Percentiles rank a stretch among this genome's conserved stretches.
These are phyloP conservation scores for Zaprionus inermis DNA, from an alignment of 1,140 invertebrate species.

Conservation along the genomic window DNA sequence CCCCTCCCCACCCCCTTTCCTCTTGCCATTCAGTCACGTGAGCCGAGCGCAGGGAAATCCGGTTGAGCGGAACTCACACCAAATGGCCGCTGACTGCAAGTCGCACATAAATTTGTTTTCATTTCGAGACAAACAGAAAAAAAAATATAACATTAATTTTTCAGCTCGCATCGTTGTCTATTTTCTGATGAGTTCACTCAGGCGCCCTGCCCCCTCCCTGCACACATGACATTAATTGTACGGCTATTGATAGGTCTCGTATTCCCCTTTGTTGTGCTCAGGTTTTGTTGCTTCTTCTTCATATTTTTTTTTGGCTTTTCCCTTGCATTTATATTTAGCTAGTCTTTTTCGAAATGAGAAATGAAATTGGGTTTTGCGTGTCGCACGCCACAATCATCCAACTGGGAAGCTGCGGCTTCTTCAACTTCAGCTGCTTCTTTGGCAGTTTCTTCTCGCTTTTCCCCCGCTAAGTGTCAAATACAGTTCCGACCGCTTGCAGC, in stretches of 20 bases:
- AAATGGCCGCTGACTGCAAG: conserved; percentile 58
- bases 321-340: conserved; percentile 56
- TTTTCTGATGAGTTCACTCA: conserved; percentile 37
- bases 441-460: conserved; percentile 10
- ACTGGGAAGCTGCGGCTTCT: background rate
- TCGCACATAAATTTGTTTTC: conserved; percentile 66
- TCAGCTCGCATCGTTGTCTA: conserved; percentile 26
- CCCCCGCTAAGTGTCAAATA: conserved; percentile 65
- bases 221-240: conserved; percentile 70
- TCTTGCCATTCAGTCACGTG: background rate
- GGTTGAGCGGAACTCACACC: conserved; percentile 72
- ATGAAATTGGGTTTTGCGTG: conserved; percentile 75
- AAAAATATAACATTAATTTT: background rate
- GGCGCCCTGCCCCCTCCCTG: conserved; percentile 7
- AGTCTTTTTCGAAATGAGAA: conserved; percentile 27
- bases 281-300: conserved; percentile 9
- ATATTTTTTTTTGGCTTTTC: conserved; percentile 37
- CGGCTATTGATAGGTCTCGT: conserved; percentile 67
- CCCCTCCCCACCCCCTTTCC: background rate
- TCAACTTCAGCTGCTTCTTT: background rate
- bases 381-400: conserved; percentile 51
- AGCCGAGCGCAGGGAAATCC: conserved; percentile 37
- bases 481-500: conserved; percentile 28
- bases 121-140: conserved; percentile 29
- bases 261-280: conserved; percentile 30